Base-by-base conservation (phyloP, 2,797 vertebrate genomes). In the Ataeniobius toweri region DNA sequence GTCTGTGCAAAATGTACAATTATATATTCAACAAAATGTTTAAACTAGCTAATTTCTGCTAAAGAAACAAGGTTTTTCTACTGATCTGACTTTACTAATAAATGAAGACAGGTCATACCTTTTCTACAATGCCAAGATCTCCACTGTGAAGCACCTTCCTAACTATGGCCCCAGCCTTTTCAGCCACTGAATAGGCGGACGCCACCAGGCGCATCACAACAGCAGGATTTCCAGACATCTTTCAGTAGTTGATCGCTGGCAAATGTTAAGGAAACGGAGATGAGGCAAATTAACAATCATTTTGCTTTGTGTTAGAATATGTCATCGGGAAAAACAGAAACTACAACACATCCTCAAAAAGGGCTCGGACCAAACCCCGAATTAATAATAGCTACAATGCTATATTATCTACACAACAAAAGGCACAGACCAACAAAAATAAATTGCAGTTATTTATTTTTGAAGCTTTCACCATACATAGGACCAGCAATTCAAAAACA, bases 81-180 rank as follows among this genome's bases (percentile, higher is more conserved):
- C 22, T 65, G 41, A 14, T 31, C 0, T 65, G 70, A 4, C 31
- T 46, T 71, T 24, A 56, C 24, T 24, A 77, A 51, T n/a, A 67
- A 69, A 46, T 20, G 7, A 24, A n/a, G 12, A 53, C 13, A 4
- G 0, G 5, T 44, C 75, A 26, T 86, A 99, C 98, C 97, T 99
- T 99, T 80, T 98, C 96, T 80, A 99, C 96, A 31, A 99, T 96
- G n/a, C 94, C 97, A 69, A 99, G 95, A 26, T 99, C 96, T 89
- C 98, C 98, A 71, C 94, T 95, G 51, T 96, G 94, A 83, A 99
- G 95, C 16, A 99, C 96, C 10, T 89, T 96, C 80, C 97, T 95
- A 69, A 97, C 96, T 18, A 99, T 97, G 24, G 87, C 78, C 5
- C 96, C 98, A 9, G 98, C 97, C 92, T 95, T 97, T 61, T 98